Base-by-base conservation (phyloP, 35 echinoderm and acorn worm species). In the Chiridota heheva region DNA sequence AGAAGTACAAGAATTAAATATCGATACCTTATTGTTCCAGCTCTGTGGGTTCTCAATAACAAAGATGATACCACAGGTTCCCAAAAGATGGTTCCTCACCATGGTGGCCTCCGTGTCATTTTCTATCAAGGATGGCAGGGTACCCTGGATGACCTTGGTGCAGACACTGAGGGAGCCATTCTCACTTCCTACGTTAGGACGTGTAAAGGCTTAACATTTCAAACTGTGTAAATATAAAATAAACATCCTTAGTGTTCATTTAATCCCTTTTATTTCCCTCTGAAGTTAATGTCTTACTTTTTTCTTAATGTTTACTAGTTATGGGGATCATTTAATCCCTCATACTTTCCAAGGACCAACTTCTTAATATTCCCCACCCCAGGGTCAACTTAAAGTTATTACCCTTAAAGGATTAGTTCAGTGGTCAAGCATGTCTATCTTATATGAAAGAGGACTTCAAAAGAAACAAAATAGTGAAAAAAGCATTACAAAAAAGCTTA, bases 131-230 rank as follows among this genome's bases (percentile, higher is more conserved):
- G 36, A 30, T 7, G 75, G 75, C 4, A 61, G 55, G 7, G n/a
- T 78, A 62, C 63, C 86, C 40, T n/a, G 47, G 20, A 58, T 82
- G 77, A 87, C 85, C 80, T 88, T 93, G 53, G 90, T 88, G 59
- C 90, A 93, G 44, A 93, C 55, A 10, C 85, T 82, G 41, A 84
- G 25, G 34, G 69, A 44, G 24, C 16, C 40, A 20, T 26, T 22
- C 22, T 43, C 44, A 41, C 35, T 25, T 24, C 15, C 24, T 2
- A 3, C 24, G 47, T 61, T 45, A n/a, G 78, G 34, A 0, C 46
- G 75, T 88, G 64, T 88, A 93, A 18, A 93, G 67, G 63, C 90
- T 93, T 12, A 87, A 63, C 8, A 85, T 93, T 57, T 93, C 78
- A 63, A 93, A 40, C 90, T 93, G n/a, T 20, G 48, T 48, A 49